phyloP scores from a whole-genome alignment of 2,888 invertebrate species.

The Leptinotarsa tumamoca region DNA sequence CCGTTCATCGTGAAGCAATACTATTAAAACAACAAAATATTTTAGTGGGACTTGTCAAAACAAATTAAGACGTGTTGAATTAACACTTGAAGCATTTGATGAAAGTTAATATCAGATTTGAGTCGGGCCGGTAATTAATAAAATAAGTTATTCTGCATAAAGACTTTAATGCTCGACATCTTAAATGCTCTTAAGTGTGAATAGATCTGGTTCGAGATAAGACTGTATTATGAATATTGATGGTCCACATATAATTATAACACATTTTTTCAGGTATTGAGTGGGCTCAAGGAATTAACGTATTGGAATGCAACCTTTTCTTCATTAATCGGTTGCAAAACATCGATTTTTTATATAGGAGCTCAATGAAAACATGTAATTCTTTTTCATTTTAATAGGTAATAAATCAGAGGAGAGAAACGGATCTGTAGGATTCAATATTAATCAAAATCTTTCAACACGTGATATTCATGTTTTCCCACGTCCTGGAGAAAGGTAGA shows the following conservation, averaged over 20 bases:
- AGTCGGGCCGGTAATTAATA: constrained; percentile 38
- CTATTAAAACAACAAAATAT: constrained; percentile 38
- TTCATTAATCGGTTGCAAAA: constrained; percentile 17
- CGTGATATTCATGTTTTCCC: not conserved
- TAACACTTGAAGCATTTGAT: constrained; percentile 37
- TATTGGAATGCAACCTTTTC: constrained; percentile 7
- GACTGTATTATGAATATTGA: constrained; percentile 40
- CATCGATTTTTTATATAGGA: constrained; percentile 8
- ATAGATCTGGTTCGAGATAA: constrained; percentile 41
- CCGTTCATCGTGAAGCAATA: constrained; percentile 33
- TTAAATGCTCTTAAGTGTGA: constrained; percentile 41
- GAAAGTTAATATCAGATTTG: constrained; percentile 37
- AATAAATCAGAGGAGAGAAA: constrained; percentile 16
- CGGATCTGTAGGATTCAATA: not conserved
- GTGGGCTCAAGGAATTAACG: constrained; percentile 17
- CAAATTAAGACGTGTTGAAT: constrained; percentile 41
- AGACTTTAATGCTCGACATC: constrained; percentile 35
- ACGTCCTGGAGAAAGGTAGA: not conserved
- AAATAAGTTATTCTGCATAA: constrained; percentile 34
- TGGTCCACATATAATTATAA: constrained; percentile 33
- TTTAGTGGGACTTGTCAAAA: constrained; percentile 39
- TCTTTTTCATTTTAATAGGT: constrained; percentile 16
- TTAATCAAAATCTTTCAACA: constrained; percentile 9
- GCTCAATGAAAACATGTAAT: not conserved
- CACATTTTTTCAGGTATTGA: constrained; percentile 13